Base-by-base conservation (phyloP, 2,113 vertebrate species). In the Otolemur garnettii region DNA sequence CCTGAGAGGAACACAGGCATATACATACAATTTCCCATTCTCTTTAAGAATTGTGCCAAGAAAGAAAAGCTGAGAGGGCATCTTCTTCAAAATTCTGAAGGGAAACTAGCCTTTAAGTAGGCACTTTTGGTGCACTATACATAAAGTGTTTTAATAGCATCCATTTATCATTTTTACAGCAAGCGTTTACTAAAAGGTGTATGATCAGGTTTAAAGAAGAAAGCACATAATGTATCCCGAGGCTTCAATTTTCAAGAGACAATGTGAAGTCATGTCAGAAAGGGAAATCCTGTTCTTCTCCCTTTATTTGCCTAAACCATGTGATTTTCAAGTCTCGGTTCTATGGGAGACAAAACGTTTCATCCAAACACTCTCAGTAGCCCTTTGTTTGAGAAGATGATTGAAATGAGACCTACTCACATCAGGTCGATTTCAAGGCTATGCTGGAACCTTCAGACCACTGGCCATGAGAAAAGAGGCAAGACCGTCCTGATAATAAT, bases 41-140 rank as follows among this genome's bases (percentile, higher is more conserved):
- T 92, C 91, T 87, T 90, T 90, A 90, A 96, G 93, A 96, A 92
- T 55, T 90, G 42, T 97, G 95, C 95, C 96, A 97, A 96, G 84
- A 55, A 94, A 95, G 92, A 96, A 97, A 79, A 97, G 96, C 97
- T 96, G 94, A 98, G 96, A 97, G 93, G 93, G 93, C 96, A 97
- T 83, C 92, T 96, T 97, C 90, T 95, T 97, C 94, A 86, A 97
- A 96, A 97, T 94, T 96, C 90, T 95, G 72, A 97, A 97, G 90
- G 94, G 92, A 97, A 98, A 97, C 80, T 90, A 96, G 87, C 64
- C 92, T 97, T 95, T 97, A 96, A 98, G 93, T 69, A 90, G 96
- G 92, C 92, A 95, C 92, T 96, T 97, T 93, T 71, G 83, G 96
- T 90, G 69, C 91, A 96, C 82, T 98, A 45, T 87, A 83, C 78